Base-by-base conservation (phyloP, 2,113 vertebrate species). In the Romanogobio albipinnatus region DNA sequence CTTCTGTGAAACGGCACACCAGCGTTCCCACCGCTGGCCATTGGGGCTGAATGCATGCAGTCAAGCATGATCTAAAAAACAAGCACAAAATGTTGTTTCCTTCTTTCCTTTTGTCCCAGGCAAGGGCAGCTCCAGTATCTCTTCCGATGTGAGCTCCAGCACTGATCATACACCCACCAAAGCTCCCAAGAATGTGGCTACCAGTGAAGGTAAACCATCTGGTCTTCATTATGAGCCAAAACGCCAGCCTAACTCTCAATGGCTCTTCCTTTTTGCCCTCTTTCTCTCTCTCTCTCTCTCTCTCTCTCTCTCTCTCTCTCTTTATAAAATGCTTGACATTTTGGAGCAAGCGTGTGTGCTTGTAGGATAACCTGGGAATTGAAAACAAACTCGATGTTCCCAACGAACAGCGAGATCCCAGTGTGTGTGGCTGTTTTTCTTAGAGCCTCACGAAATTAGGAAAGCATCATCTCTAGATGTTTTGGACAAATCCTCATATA, bases 71-170 rank as follows among this genome's bases (percentile, higher is more conserved):
- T 0, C 45, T 29, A 14, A 26, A 26, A 51, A 75, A 45, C 43
- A 29, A 56, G 22, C n/a, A 15, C 49, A 51, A 14, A 14, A 45
- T 19, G 62, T 47, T 29, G 74, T 87, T 62, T 81, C 64, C 62
- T 66, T 14, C 19, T 79, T 84, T 73, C 70, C 90, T 83, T 58
- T 45, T 70, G 53, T 66, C 62, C 75, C 90, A 99, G 98, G 97
- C 96, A 99, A 99, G 96, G 97, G 97, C 92, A 99, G 98, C 95
- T 99, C 98, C 94, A 99, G 98, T 96, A 96, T 99, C 95, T 99
- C 98, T 93, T 99, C 98, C 91, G 98, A 99, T 95, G 95, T 99
- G 94, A 99, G 98, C 94, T 99, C 98, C 87, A 96, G 97, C 94
- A 99, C 98, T 39, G 98, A 99, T 96, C 97, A 97, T 92, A 98